Conservation (phyloP, 2,113 vertebrate species). For the Pteropus alecto region DNA sequence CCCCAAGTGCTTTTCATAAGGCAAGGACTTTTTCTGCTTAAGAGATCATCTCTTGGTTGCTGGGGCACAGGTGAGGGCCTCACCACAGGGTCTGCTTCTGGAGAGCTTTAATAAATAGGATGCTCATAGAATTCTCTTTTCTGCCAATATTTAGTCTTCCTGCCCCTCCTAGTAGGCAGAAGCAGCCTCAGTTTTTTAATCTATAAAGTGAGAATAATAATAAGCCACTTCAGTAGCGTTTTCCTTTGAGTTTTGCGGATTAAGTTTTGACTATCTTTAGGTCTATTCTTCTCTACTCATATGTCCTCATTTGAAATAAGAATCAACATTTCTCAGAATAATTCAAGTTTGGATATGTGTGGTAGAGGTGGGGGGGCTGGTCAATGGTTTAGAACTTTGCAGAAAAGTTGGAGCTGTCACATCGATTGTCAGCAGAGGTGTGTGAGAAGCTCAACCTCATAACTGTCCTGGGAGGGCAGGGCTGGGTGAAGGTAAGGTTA, state of each 20-base stretch:
- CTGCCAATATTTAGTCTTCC: not conserved
- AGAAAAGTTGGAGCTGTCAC: not conserved
- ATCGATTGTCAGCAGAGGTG: not conserved
- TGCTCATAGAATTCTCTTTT: too few species aligned
- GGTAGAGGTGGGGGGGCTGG: not conserved
- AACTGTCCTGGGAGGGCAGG: not conserved
- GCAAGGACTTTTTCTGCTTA: not conserved
- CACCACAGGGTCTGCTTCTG: not conserved
- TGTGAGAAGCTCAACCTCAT: not conserved
- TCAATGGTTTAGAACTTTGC: not conserved
- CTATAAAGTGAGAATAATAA: not conserved
- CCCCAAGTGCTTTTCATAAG: not conserved
- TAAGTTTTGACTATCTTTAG: not conserved
- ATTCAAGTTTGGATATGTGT: not conserved
- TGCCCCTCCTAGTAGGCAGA: not conserved
- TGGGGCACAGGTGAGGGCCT: rapidly evolving
- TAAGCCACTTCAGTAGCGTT: not conserved
- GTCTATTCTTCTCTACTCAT: not conserved
- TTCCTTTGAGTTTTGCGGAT: not conserved
- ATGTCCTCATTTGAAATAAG: not conserved
- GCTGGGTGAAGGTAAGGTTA: not conserved
- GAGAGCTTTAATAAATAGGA: too few species aligned
- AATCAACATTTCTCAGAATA: slow-evolving; percentile 31
- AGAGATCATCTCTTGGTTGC: not conserved
- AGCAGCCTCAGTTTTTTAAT: not conserved